These are phyloP conservation scores for Sphecodes monilicornis DNA, from an alignment of 2,888 invertebrate genomes.

Conservation along the genomic window DNA sequence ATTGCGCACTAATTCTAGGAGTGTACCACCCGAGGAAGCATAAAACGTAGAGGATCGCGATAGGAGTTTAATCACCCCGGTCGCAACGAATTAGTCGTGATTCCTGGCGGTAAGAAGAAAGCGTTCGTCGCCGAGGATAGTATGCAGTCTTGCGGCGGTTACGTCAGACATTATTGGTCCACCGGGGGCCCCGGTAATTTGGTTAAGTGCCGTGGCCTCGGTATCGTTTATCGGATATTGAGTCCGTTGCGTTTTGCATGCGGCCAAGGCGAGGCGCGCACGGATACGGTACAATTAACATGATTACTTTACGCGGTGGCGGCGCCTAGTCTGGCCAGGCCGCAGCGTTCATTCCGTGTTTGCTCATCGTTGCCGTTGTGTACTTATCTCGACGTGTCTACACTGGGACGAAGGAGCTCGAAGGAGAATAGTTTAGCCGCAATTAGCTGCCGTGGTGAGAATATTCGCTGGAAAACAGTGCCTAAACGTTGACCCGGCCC, in stretches of 20 bases:
- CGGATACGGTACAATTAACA: slow-evolving; percentile 55
- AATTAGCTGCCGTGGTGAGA: slow-evolving; percentile 51
- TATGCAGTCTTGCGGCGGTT: not conserved
- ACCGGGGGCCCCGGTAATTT: slow-evolving; percentile 45
- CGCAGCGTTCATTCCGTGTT: slow-evolving; percentile 54
- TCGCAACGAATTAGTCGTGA: slow-evolving; percentile 23
- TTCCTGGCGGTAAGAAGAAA: slow-evolving; percentile 31
- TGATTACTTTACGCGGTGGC: slow-evolving; percentile 50
- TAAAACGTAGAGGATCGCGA: not conserved
- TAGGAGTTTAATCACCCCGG: not conserved
- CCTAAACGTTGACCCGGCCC: not conserved
- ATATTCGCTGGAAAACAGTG: slow-evolving; percentile 28
- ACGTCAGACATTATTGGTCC: slow-evolving; percentile 44
- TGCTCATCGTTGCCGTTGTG: slow-evolving; percentile 53
- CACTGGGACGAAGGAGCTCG: slow-evolving; percentile 31
- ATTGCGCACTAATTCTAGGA: not conserved
- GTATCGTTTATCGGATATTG: slow-evolving; percentile 54
- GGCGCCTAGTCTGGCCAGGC: slow-evolving; percentile 15
- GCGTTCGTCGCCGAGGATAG: not conserved
- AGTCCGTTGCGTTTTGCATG: slow-evolving; percentile 37
- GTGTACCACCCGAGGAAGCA: not conserved
- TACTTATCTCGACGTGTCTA: slow-evolving; percentile 42
- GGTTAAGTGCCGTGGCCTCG: slow-evolving; percentile 38
- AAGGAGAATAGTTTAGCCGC: slow-evolving; percentile 50
- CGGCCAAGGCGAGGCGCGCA: slow-evolving; percentile 12